phyloP scores from a whole-genome alignment of 2,113 vertebrate species.

The Columbina picui region DNA sequence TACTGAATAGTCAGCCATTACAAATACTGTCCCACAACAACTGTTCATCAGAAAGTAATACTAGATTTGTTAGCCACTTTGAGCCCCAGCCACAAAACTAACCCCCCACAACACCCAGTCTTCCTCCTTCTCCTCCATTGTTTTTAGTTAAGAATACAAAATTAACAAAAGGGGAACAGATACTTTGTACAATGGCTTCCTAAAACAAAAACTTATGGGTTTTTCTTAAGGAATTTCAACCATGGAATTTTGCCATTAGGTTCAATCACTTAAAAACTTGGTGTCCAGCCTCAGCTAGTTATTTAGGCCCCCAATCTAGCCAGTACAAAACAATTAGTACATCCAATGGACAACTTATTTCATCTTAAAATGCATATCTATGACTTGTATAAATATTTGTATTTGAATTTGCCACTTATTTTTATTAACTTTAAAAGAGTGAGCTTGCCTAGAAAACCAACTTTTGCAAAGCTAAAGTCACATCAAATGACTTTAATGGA shows the following conservation, averaged over 20 bases:
- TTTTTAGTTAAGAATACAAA: not conserved
- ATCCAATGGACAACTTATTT: not conserved
- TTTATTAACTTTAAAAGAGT: not conserved
- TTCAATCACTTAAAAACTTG: not conserved
- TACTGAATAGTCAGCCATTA: not conserved
- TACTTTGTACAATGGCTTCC: not conserved
- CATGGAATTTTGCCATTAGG: not conserved
- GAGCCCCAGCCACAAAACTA: not conserved
- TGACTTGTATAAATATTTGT: not conserved
- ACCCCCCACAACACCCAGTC: not conserved
- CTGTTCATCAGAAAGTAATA: not conserved
- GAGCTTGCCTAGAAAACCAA: not conserved
- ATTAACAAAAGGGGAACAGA: not conserved
- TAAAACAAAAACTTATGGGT: not conserved
- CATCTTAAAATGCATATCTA: not conserved
- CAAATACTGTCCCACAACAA: not conserved
- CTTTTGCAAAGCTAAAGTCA: not conserved
- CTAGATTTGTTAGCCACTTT: not conserved
- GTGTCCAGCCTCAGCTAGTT: not conserved
- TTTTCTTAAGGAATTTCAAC: not conserved
- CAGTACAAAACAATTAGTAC: not conserved
- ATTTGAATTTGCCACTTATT: not conserved
- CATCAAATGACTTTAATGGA: not conserved
- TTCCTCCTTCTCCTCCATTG: rapidly evolving
- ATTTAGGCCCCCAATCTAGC: not conserved